These are phyloP conservation scores for Myotis lucifugus DNA, from an alignment of 2,113 vertebrate species.

Conservation along the genomic window DNA sequence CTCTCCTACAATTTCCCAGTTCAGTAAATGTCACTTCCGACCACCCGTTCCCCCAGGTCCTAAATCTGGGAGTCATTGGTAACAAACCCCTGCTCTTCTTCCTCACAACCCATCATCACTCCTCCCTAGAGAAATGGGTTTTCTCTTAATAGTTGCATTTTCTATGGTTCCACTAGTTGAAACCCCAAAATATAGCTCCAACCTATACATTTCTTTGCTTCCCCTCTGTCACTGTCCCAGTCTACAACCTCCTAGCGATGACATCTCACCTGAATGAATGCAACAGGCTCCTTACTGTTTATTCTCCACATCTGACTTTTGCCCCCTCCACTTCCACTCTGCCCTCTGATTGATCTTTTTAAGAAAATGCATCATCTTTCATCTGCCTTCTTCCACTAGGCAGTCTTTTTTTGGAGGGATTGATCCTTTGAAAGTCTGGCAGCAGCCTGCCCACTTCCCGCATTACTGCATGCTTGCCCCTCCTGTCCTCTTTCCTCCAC, in stretches of 20 bases:
- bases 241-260: background rate
- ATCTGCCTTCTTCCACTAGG: background rate
- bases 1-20: background rate
- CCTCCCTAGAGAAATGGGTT: background rate
- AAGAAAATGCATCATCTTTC: background rate
- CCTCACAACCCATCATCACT: background rate
- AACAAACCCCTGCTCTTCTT: background rate
- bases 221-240: background rate
- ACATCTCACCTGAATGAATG: background rate
- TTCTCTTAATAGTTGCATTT: slow-evolving; percentile 23
- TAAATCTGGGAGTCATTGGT: background rate
- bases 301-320: background rate
- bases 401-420: rapidly evolving
- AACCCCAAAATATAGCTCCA: background rate
- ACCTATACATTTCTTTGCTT: background rate
- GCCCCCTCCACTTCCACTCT: background rate
- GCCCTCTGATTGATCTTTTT: background rate
- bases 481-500: slow-evolving; percentile 95
- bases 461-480: slow-evolving; percentile 81
- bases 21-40: background rate
- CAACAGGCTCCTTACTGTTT: background rate
- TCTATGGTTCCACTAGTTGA: background rate
- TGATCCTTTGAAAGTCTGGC: slow-evolving; percentile 59
- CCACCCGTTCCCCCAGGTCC: background rate
- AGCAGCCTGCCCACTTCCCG: slow-evolving; percentile 80